These are phyloP conservation scores for Oceanites oceanicus DNA, from an alignment of 2,113 vertebrate genomes.

Conservation along the genomic window DNA sequence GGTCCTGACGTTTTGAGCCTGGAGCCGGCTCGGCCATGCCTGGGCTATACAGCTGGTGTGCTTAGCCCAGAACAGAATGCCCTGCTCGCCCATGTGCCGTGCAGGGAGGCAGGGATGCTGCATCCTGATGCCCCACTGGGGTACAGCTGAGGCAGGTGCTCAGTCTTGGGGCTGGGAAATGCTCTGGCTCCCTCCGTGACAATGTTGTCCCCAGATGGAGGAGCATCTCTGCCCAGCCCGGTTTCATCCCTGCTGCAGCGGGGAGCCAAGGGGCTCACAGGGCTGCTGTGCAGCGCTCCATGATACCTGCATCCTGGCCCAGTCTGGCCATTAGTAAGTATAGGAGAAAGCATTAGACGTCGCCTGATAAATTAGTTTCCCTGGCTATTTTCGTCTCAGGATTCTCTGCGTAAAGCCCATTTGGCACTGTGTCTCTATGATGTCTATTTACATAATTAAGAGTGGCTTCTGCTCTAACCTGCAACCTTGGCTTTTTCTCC, in stretches of 20 bases:
- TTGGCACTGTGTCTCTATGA: background rate
- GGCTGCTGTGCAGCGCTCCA: background rate
- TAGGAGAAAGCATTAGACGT: background rate
- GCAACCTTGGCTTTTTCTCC: background rate
- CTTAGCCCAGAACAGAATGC: background rate
- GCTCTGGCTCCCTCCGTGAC: background rate
- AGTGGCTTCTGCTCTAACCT: background rate
- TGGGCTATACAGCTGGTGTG: background rate
- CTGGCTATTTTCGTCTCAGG: background rate
- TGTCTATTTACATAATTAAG: background rate
- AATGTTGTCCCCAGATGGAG: rapidly evolving
- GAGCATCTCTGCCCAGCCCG: background rate
- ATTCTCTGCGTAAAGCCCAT: background rate
- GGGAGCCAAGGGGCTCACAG: background rate
- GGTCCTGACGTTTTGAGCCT: background rate
- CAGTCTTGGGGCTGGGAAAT: background rate
- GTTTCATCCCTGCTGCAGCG: background rate
- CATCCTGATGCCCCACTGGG: background rate
- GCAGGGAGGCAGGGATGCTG: background rate
- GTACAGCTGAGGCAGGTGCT: background rate
- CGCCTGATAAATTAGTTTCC: background rate
- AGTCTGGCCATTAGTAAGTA: background rate
- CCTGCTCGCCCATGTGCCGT: background rate
- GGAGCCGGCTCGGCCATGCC: background rate
- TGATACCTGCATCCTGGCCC: rapidly evolving